A percentile compares a stretch with the other conserved stretches of the same genome.
Evolutionary conservation across 2,888 invertebrate species (phyloP).

Genomic region (Amblyteles armatorius): DNA sequence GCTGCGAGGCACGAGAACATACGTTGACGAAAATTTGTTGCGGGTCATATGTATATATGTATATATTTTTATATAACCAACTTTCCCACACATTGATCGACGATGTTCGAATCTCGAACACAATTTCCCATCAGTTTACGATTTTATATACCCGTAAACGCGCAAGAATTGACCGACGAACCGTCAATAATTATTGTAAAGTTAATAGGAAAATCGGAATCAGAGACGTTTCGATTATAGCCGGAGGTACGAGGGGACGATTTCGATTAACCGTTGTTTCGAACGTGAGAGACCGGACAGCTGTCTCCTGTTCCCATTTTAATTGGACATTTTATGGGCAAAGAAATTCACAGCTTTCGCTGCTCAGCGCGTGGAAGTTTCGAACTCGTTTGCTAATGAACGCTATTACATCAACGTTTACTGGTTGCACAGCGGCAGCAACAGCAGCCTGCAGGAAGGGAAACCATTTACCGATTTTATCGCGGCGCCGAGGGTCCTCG

Average conservation of each 20-base stretch:
- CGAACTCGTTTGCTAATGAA: conserved; percentile 51
- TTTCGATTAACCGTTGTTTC: conserved; percentile 36
- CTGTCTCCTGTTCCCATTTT: not conserved
- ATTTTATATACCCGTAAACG: conserved; percentile 11
- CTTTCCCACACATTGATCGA: conserved; percentile 9
- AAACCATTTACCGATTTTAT: conserved; percentile 58
- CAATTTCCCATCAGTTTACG: conserved; percentile 15
- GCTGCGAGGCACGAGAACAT: not conserved
- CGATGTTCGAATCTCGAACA: not conserved
- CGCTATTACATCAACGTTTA: conserved; percentile 38
- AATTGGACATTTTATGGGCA: conserved; percentile 36
- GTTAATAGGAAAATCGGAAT: conserved; percentile 5
- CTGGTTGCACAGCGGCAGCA: conserved; percentile 1
- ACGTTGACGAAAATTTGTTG: conserved; percentile 25
- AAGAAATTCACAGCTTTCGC: conserved; percentile 14
- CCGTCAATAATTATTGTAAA: conserved; percentile 9
- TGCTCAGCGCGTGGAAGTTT: conserved; percentile 3
- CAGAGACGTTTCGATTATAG: conserved; percentile 20
- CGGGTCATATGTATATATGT: not conserved
- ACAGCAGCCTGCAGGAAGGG: conserved; percentile 17
- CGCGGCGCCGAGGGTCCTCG: conserved; percentile 49
- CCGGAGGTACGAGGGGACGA: not conserved
- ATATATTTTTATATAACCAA: not conserved
- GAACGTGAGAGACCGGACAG: not conserved
- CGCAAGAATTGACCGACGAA: conserved; percentile 16